Conservation (phyloP, 2,113 vertebrate species). For the Myotis davidii region DNA sequence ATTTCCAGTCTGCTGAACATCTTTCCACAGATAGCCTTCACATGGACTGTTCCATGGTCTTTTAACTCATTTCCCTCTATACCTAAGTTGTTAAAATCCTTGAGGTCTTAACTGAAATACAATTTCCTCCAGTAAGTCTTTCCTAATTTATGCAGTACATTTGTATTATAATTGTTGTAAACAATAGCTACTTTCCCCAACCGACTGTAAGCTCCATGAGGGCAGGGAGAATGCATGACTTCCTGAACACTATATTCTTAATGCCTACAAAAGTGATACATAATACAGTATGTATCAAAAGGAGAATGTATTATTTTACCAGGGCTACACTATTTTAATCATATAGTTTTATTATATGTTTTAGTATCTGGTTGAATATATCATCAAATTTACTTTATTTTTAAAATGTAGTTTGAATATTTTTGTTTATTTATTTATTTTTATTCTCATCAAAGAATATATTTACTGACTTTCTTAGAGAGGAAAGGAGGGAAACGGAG, state of each 20-base stretch:
- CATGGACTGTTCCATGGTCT: neutral
- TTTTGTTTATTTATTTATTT: neutral
- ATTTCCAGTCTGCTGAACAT: neutral
- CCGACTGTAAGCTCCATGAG: neutral
- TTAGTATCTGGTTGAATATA: neutral
- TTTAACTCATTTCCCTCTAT: neutral
- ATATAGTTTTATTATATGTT: neutral
- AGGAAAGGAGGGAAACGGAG: too few relatives aligned
- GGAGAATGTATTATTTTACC: neutral
- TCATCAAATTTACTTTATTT: slow-evolving; percentile 27
- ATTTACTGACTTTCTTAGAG: too few relatives aligned
- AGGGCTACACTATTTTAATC: neutral
- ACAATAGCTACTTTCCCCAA: neutral
- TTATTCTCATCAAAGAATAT: too few relatives aligned
- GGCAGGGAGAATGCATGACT: neutral
- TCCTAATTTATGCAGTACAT: neutral
- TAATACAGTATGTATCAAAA: neutral
- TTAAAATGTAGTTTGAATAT: neutral
- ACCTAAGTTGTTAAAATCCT: neutral
- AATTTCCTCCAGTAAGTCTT: neutral
- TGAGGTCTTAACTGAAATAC: neutral
- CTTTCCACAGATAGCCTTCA: neutral
- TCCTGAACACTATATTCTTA: neutral
- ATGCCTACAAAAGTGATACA: neutral
- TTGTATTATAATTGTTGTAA: neutral